Conservation (phyloP, 2,888 invertebrate species). For the Conus canariensis region DNA sequence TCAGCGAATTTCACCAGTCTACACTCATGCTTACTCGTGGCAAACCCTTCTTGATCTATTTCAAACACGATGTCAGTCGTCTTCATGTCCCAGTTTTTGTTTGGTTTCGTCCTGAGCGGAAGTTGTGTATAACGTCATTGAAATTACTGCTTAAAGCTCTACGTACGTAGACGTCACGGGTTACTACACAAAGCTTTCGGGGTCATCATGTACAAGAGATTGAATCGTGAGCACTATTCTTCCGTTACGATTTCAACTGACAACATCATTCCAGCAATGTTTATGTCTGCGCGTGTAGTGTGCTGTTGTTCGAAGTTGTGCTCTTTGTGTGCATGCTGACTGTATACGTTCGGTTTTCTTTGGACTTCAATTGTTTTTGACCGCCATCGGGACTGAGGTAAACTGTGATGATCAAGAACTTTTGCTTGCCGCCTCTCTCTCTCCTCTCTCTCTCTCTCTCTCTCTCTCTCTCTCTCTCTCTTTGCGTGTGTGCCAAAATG, state of each 20-base stretch:
- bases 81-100: slow-evolving; percentile 3
- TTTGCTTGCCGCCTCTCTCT: too few species aligned
- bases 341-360: too few species aligned
- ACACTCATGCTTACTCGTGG: not conserved
- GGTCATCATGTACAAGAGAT: slow-evolving; percentile 8
- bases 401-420: too few species aligned
- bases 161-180: slow-evolving; percentile 48
- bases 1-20: too few species aligned
- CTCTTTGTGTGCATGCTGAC: too few species aligned
- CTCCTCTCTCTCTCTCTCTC: too few species aligned
- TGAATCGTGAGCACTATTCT: not conserved
- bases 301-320: too few species aligned
- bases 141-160: not conserved
- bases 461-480: too few species aligned
- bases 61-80: not conserved
- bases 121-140: slow-evolving; percentile 40
- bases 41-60: not conserved
- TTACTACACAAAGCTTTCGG: slow-evolving; percentile 57
- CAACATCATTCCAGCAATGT: not conserved
- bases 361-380: too few species aligned
- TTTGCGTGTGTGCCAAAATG: too few species aligned
- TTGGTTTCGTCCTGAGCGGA: slow-evolving; percentile 11
- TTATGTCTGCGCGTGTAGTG: too few species aligned
- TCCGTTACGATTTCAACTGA: not conserved
- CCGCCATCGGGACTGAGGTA: too few species aligned